A percentile compares a stretch with the other conserved stretches of the same genome.
These are phyloP conservation scores for Nothocercus nigrocapillus DNA, from an alignment of 2,113 vertebrate species.

Conservation along the genomic window DNA sequence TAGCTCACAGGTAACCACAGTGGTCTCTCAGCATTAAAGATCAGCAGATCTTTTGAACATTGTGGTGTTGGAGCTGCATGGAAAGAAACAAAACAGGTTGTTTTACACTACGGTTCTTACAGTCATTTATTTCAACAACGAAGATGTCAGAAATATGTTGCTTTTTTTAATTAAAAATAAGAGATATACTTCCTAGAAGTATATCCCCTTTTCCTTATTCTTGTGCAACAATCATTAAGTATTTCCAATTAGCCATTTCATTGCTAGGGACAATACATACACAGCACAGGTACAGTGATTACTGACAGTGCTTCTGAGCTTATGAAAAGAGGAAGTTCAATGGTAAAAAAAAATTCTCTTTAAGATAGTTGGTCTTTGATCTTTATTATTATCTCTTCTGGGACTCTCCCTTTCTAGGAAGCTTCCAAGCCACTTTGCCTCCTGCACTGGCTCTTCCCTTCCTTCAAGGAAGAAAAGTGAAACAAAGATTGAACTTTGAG, in stretches of 20 bases:
- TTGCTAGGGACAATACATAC: background rate
- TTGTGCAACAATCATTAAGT: background rate
- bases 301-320: background rate
- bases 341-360: background rate
- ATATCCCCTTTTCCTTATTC: background rate
- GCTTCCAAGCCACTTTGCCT: background rate
- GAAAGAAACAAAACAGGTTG: background rate
- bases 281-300: background rate
- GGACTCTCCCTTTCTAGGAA: background rate
- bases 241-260: background rate
- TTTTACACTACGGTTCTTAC: rapidly evolving
- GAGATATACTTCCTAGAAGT: background rate
- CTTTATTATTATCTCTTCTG: background rate
- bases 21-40: background rate
- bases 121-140: background rate
- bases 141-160: background rate
- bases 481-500: too few relatives aligned
- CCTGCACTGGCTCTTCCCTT: background rate
- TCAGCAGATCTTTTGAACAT: background rate
- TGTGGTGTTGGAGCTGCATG: background rate
- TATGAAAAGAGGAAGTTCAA: background rate
- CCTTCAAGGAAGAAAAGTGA: background rate
- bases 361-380: background rate
- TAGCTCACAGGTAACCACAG: background rate
- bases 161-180: background rate